Conservation (phyloP, 2,797 vertebrate genomes). For the Agapornis canus region DNA sequence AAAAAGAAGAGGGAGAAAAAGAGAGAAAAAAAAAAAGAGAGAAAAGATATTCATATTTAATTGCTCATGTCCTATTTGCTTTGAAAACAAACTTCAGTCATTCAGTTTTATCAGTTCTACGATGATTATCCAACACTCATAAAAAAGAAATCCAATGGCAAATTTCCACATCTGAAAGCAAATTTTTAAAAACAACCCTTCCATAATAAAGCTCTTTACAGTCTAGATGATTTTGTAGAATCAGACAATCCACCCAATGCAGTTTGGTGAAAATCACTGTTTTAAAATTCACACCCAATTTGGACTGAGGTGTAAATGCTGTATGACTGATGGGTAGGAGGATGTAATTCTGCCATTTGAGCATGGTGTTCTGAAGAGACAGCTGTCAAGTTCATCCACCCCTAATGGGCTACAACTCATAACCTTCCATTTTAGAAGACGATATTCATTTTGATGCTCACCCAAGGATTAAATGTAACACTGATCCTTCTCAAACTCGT, state of each 20-base stretch:
- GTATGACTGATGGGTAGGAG: not conserved
- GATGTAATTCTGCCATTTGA: not conserved
- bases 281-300: not conserved
- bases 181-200: not conserved
- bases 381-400: not conserved
- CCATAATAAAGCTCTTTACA: not conserved
- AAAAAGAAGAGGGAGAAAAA: too few species aligned
- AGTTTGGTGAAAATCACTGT: not conserved
- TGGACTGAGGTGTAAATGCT: not conserved
- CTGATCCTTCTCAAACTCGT: not conserved
- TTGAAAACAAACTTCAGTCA: not conserved
- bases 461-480: not conserved
- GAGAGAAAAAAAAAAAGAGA: fast-evolving
- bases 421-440: not conserved
- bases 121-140: not conserved
- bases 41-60: not conserved
- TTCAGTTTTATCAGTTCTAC: not conserved
- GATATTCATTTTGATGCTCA: not conserved
- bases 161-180: not conserved
- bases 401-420: not conserved
- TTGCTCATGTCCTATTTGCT: not conserved
- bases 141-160: not conserved
- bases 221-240: not conserved
- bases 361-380: not conserved
- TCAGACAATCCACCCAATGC: not conserved